Evolutionary conservation across 1,140 invertebrate species (phyloP), one percentile per base, ranked within the genome.

Genomic region (Zaprionus davidi): DNA sequence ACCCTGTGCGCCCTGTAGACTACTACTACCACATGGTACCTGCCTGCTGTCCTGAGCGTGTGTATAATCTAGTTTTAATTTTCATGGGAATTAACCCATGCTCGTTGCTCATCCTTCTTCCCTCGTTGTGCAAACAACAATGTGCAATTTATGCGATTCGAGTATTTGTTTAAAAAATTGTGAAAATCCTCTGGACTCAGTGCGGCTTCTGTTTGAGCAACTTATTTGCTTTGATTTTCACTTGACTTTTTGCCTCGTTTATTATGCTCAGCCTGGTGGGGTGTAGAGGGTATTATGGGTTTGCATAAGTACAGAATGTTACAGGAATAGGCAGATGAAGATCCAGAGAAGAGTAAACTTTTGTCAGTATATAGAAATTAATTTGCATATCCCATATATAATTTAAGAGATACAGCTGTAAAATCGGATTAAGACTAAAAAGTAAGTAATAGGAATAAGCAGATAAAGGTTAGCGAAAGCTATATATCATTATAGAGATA

Each of bases 11-110:
- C 17, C 31, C 26, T 20, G 20, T 53, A 34, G 12, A 17, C 28
- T 28, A 12, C 55, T 22, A 17, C 4, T 13, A 20, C 24, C 34
- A 17, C 34, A 17, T 26, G 26, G 17, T 3, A 55, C 51, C 15
- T 24, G 53, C 12, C n/a, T 2, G 7, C 38, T 34, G 31, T 11
- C 31, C 60, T 41, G 41, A 56, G 75, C 76, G 81, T 83, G 83
- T 79, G 71, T 90, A 79, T 84, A 88, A 87, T 87, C 84, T 88
- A 84, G 85, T 90, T 90, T 87, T 90, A 87, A 87, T 87, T 87
- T 87, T 87, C 78, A 87, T 84, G 84, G 85, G 85, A 88, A 87
- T 86, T 83, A 86, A 88, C 77, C 71, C 84, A 78, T 88, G 80
- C 67, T 9, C 51, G 11, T 63, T 56, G 53, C n/a, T 56, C 24